Base-by-base conservation (phyloP, 2,888 invertebrate species). In the Heterodera filipjevi region DNA sequence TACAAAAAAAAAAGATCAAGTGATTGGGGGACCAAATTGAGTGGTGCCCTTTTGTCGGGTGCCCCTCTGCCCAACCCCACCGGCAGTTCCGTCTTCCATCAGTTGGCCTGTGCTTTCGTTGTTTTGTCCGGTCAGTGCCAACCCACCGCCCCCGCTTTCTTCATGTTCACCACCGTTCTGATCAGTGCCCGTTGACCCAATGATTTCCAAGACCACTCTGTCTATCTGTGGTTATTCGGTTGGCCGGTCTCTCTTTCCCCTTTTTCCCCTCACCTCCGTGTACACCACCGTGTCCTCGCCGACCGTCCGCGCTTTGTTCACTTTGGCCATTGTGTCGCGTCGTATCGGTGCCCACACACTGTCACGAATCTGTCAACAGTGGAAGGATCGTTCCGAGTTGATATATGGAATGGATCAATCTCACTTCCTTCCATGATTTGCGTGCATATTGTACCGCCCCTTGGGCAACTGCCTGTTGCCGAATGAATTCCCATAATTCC, bases 331-430 rank as follows among this genome's bases (percentile, higher is more conserved):
- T 35, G 75, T 75, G 22, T 75, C 75, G 19, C 75, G 64, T 27
- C 75, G 49, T 33, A 75, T 75, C 32, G 75, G 75, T n/a, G 75
- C 75, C 75, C 75, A 75, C 19, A 75, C 75, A 64, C 75, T 53
- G 46, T 75, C 75, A 2, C 75, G 75, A 19, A 75, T 75, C 75
- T 75, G 35, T 59, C 46, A 59, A 73, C 35, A 32, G 49, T n/a
- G 64, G 46, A 35, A 12, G 30, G 49, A 16, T 35, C 10, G n/a
- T n/a, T 46, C 22, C n/a, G 35, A 35, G 2, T 35, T n/a, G n/a
- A n/a, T n/a, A n/a, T n/a, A n/a, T n/a, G n/a, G 66, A 33, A 53
- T 6, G 22, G 10, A 12, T n/a, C 33, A 22, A 19, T 59, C 27
- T 44, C 64, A 75, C 75, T 35, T 75, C 75, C 33, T 75, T 75